Base-by-base conservation (phyloP, 2,113 vertebrate genomes). In the Notothenia rossii region DNA sequence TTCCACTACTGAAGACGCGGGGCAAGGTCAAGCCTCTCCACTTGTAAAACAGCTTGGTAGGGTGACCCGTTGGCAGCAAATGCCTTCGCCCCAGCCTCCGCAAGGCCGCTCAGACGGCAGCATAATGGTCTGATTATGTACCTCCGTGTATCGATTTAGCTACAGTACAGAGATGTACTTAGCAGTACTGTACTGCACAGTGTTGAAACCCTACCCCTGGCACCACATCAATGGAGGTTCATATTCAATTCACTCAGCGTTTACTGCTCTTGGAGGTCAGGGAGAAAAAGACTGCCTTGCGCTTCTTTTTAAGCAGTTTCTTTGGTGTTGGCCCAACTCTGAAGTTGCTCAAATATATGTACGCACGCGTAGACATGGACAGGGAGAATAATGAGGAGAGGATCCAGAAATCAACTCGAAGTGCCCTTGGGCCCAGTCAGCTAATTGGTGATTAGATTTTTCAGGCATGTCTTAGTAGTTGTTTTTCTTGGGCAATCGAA, bases 181-280 rank as follows among this genome's bases (percentile, higher is more conserved):
- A 56, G 67, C 60, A 7, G 22, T 59, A 48, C 77, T 79, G 72
- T 68, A 71, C 86, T 74, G 84, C 79, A 72, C 66, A 65, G 63
- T 67, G 71, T 80, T 91, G 90, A 90, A 93, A 91, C 86, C 77
- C 67, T 74, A 91, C 77, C 73, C 87, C 77, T 90, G 91, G 88
- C 89, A 88, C 62, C 59, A 63, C 86, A 88, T 89, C 79, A 86
- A 77, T 90, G 43, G 75, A 33, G 83, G 86, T 84, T 91, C 89
- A 81, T 87, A 79, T 92, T 93, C 83, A 88, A 90, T 86, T 90
- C 85, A 88, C 82, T 92, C 90, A 93, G 89, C 89, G 79, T 82
- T 90, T 86, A 82, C 59, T 82, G 79, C 65, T 73, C 75, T 89
- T 86, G 72, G 89, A 89, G 89, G 89, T 92, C 90, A 89, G 84